Conservation (phyloP, 1,140 invertebrate species). For the Nymphalis io region DNA sequence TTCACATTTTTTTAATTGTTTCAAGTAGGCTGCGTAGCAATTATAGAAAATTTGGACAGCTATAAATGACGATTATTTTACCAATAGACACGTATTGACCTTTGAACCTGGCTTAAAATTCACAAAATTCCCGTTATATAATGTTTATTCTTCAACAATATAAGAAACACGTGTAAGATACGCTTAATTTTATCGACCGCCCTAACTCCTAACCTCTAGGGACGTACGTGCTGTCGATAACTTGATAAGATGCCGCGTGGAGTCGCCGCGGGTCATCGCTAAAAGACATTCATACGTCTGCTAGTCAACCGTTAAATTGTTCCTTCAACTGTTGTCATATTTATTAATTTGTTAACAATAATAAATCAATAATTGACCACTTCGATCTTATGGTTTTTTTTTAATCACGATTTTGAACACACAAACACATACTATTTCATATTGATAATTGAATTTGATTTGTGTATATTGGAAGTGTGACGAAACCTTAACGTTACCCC, state of each 20-base stretch:
- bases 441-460: too few species aligned
- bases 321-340: not conserved
- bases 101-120: too few species aligned
- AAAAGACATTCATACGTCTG: constrained; percentile 25
- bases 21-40: too few species aligned
- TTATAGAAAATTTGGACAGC: too few species aligned
- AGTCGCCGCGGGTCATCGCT: constrained; percentile 18
- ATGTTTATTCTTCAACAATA: not conserved
- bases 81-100: too few species aligned
- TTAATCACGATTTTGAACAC: too few species aligned
- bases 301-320: constrained; percentile 30
- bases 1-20: too few species aligned
- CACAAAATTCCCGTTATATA: not conserved
- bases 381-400: not conserved
- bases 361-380: not conserved
- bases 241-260: constrained; percentile 23
- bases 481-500: too few species aligned
- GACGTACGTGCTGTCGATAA: constrained; percentile 1
- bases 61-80: too few species aligned
- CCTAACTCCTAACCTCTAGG: constrained; percentile 11
- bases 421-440: too few species aligned
- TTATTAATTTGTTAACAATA: not conserved
- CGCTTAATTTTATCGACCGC: constrained; percentile 26
- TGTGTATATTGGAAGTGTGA: too few species aligned
- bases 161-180: constrained; percentile 23